Base-by-base conservation (phyloP, 2,888 invertebrate species). In the Amphimallon solstitiale region DNA sequence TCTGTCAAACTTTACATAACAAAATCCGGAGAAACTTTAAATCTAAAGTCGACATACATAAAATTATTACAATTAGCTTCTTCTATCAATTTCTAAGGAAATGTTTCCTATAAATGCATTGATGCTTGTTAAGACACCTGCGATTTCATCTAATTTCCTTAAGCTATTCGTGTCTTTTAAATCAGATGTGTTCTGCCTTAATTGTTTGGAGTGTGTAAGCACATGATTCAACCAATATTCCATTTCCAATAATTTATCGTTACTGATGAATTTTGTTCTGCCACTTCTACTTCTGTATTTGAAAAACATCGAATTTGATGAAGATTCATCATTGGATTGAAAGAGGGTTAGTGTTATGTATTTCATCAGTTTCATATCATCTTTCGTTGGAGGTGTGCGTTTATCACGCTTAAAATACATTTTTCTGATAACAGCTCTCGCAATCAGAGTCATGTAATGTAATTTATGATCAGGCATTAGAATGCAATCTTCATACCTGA, bases 151-250 rank as follows among this genome's bases (percentile, higher is more conserved):
- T 14, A 63, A 14, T 21, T 34, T 38, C 34, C 43, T 19, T 12
- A 54, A 43, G n/a, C 40, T 52, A 1, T 2, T 17, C 6, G 21
- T 43, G 17, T 63, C 63, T 43, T 38, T 63, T 7, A 54, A 40
- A 19, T 6, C 21, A 23, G 15, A 2, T 19, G 4, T 9, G 4
- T n/a, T 19, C n/a, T n/a, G n/a, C n/a, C n/a, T n/a, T n/a, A n/a
- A n/a, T 6, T 17, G 35, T 49, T 62, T 38, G 5, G 5, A 29
- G 5, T 12, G n/a, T 1, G 4, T n/a, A 6, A 54, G 10, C 6
- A 52, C 12, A n/a, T 52, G 12, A n/a, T 51, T 63, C 17, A 63
- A 3, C n/a, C 17, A 34, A 45, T 52, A 43, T 19, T 65, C 65
- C 59, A 65, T 65, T 9, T 59, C 17, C 14, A 59, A 15, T 1